Base-by-base conservation (phyloP, 2,797 vertebrate species). In the Chlorospingus flavigularis region DNA sequence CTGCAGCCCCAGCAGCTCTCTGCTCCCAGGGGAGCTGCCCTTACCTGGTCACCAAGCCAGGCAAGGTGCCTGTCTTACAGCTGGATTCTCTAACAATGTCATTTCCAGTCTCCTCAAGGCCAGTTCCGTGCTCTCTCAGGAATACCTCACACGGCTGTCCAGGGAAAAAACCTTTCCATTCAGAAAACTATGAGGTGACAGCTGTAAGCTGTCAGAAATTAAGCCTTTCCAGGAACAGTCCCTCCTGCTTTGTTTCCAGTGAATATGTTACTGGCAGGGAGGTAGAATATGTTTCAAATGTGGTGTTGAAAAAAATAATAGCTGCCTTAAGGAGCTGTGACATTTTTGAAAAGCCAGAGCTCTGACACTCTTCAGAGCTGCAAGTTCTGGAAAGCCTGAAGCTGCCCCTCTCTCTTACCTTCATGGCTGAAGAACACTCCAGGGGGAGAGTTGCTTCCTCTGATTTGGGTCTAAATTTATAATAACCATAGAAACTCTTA, bases 301-400 rank as follows among this genome's bases (percentile, higher is more conserved):
- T 66, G 39, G 53, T 88, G 61, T 35, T 85, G 48, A 93, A 91
- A 93, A 88, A 92, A 70, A 8, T 63, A 86, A 73, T 57, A 42
- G 37, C 35, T 84, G 93, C 50, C 35, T 93, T 72, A 84, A 95
- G 76, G 60, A 93, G 42, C 35, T 48, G 47, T 45, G 61, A 83
- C 87, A 92, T 87, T 96, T 89, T 92, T 88, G 74, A 94, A 96
- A 92, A 94, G 35, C 53, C 66, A 79, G 86, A 75, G 40, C 54
- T 95, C 89, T 85, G 72, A 85, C 86, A 73, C 60, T 42, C 21
- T 55, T 25, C 21, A 57, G 66, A 76, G 45, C 24, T 87, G 68
- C 28, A 23, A 39, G 20, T 66, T 61, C 53, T n/a, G 33, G 55
- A 51, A 48, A 70, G 37, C 14, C 40, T 31, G 9, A 73, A 35